These are phyloP conservation scores for Scomber colias DNA, from an alignment of 2,113 vertebrate genomes.

Conservation along the genomic window DNA sequence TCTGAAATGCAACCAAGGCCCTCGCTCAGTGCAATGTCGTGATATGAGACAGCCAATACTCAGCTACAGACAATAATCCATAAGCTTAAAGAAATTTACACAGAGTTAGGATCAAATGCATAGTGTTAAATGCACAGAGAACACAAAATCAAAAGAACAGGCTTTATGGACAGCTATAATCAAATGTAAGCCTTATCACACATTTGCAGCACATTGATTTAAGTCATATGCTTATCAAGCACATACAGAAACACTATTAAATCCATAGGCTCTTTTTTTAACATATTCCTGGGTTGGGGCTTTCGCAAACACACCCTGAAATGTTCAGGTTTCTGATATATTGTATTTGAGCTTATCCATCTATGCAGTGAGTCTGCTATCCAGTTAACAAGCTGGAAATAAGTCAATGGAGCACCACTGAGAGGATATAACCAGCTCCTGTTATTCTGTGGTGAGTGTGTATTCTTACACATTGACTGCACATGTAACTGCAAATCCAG, in stretches of 20 bases:
- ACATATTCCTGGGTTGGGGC: slow-evolving; percentile 29
- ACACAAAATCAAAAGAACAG: slow-evolving; percentile 66
- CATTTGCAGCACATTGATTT: slow-evolving; percentile 66
- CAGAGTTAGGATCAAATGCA: slow-evolving; percentile 62
- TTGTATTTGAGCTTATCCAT: slow-evolving; percentile 71
- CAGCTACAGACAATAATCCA: slow-evolving; percentile 62
- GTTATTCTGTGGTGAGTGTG: slow-evolving; percentile 41
- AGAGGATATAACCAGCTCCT: too few relatives aligned
- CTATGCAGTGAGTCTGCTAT: slow-evolving; percentile 52
- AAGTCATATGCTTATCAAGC: slow-evolving; percentile 72
- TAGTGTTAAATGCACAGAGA: slow-evolving; percentile 62
- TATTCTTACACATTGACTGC: slow-evolving; percentile 22
- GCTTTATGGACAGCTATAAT: slow-evolving; percentile 65
- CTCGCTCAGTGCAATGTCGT: slow-evolving; percentile 12
- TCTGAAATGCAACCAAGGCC: slow-evolving; percentile 25
- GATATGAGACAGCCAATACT: slow-evolving; percentile 26
- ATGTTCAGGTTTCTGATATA: slow-evolving; percentile 55
- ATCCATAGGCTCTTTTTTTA: slow-evolving; percentile 58
- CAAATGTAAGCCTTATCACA: slow-evolving; percentile 74
- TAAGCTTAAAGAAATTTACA: slow-evolving; percentile 46
- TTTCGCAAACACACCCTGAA: slow-evolving; percentile 55
- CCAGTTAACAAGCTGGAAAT: slow-evolving; percentile 61
- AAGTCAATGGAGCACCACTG: slow-evolving; percentile 51
- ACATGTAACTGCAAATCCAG: slow-evolving; percentile 24
- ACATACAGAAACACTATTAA: slow-evolving; percentile 67